Percentiles rank a stretch among this genome's conserved stretches.
Conservation (phyloP, 2,888 invertebrate genomes). For the Andrena fulva region DNA sequence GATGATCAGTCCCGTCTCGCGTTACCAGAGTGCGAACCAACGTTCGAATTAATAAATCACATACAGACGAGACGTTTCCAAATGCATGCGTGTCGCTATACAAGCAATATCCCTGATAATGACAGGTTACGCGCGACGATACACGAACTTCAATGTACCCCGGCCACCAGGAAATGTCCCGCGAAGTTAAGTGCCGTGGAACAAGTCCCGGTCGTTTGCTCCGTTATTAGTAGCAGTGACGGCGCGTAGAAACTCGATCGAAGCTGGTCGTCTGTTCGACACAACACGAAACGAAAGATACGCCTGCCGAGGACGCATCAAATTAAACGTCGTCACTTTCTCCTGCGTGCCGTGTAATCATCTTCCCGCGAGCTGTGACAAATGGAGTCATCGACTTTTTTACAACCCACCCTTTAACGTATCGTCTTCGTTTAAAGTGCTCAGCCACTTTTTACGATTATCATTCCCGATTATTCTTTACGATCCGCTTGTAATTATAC, state of each 20-base stretch:
- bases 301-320: constrained; percentile 9
- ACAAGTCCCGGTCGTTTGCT: constrained; percentile 63
- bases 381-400: constrained; percentile 35
- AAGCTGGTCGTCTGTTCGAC: constrained; percentile 24
- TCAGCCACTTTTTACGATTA: background rate
- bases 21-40: constrained; percentile 17
- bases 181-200: constrained; percentile 67
- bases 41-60: constrained; percentile 67
- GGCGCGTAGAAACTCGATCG: constrained; percentile 51
- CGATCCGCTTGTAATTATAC: background rate
- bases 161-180: constrained; percentile 66
- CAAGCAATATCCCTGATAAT: constrained; percentile 70
- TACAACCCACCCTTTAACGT: background rate
- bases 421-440: background rate
- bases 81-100: constrained; percentile 57
- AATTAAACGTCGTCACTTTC: constrained; percentile 35
- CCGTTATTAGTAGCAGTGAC: constrained; percentile 54
- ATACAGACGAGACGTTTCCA: constrained; percentile 57
- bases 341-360: constrained; percentile 32
- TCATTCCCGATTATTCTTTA: constrained; percentile 5
- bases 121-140: constrained; percentile 69
- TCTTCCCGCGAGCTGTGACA: background rate
- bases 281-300: constrained; percentile 41
- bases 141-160: constrained; percentile 65
- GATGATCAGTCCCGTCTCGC: constrained; percentile 28